Evolutionary conservation across 2,113 vertebrate species (phyloP).

Genomic region (Sinocyclocheilus rhinocerous): DNA sequence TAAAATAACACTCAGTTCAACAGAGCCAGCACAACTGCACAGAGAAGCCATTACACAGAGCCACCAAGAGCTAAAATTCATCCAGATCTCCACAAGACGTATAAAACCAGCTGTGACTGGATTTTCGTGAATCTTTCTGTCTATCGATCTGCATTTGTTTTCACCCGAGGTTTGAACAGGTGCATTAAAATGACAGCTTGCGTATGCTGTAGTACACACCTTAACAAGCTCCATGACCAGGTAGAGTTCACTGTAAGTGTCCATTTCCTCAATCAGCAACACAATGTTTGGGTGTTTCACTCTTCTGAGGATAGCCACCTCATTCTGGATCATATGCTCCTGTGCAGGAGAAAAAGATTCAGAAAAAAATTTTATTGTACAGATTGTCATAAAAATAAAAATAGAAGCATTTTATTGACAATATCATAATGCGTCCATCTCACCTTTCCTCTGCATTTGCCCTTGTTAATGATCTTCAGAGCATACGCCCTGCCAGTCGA

Average conservation of each 20-base stretch:
- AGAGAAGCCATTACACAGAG: slow-evolving; percentile 24
- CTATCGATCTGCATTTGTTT: no score
- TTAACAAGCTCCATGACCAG: slow-evolving; percentile 99
- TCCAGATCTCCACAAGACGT: background rate
- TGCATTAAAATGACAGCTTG: background rate
- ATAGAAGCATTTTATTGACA: background rate
- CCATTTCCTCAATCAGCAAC: slow-evolving; percentile 96
- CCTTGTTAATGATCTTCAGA: slow-evolving; percentile 98
- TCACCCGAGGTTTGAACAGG: no score
- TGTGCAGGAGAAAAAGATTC: slow-evolving; percentile 63
- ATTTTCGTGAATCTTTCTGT: background rate
- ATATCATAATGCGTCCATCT: slow-evolving; percentile 44
- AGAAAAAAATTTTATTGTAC: background rate
- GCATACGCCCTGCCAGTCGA: slow-evolving; percentile 94
- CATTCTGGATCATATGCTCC: slow-evolving; percentile 99
- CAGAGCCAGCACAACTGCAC: slow-evolving; percentile 36
- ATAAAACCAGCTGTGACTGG: background rate
- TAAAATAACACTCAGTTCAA: slow-evolving; percentile 56
- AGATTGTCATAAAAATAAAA: background rate
- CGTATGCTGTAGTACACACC: slow-evolving; percentile 67
- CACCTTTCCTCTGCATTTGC: slow-evolving; percentile 98
- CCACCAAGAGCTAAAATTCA: slow-evolving; percentile 27
- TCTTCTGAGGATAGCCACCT: slow-evolving; percentile 93
- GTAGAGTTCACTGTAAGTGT: slow-evolving; percentile 89
- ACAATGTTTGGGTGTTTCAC: slow-evolving; percentile 99